Evolutionary conservation across 30 jellyfish, hydroid and myxozoan genomes (phyloP).

Genomic region (Chironex yamaguchii): DNA sequence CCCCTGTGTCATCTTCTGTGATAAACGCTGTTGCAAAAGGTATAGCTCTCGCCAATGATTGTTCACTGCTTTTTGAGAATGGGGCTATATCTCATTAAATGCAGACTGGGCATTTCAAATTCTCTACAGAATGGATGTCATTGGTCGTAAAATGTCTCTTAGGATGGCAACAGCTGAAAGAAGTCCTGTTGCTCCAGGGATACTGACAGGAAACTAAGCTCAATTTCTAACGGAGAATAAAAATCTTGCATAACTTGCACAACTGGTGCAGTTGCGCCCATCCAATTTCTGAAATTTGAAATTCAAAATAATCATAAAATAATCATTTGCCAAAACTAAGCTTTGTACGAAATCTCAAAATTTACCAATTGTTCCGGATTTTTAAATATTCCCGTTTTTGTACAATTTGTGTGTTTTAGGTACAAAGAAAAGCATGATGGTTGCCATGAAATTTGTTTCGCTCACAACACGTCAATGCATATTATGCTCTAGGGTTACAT

Average conservation of each 20-base stretch:
- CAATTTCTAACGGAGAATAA: constrained; percentile 40
- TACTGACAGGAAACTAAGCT: constrained; percentile 69
- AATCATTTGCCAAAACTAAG: too few relatives aligned
- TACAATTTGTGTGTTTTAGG: too few relatives aligned
- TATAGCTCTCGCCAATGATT: constrained; percentile 47
- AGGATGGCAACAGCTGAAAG: constrained; percentile 67
- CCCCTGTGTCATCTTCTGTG: constrained; percentile 57
- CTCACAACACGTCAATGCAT: too few relatives aligned
- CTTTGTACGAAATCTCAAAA: too few relatives aligned
- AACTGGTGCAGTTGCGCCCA: too few relatives aligned
- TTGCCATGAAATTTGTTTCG: too few relatives aligned
- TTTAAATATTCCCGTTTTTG: too few relatives aligned
- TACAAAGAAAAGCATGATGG: too few relatives aligned
- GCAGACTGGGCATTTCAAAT: constrained; percentile 58
- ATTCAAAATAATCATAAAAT: too few relatives aligned
- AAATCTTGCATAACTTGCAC: constrained; percentile 34
- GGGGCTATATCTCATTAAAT: constrained; percentile 23
- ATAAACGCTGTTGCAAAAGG: constrained; percentile 58
- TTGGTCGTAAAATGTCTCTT: constrained; percentile 52
- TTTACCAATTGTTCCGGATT: too few relatives aligned
- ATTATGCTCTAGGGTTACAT: too few relatives aligned
- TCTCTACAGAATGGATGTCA: constrained; percentile 45
- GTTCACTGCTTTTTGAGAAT: constrained; percentile 37
- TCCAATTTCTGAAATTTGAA: too few relatives aligned
- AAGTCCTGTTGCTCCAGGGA: constrained; percentile 63